Evolutionary conservation across 2,797 vertebrate species (phyloP).

Genomic region (Lagocephalus sceleratus): DNA sequence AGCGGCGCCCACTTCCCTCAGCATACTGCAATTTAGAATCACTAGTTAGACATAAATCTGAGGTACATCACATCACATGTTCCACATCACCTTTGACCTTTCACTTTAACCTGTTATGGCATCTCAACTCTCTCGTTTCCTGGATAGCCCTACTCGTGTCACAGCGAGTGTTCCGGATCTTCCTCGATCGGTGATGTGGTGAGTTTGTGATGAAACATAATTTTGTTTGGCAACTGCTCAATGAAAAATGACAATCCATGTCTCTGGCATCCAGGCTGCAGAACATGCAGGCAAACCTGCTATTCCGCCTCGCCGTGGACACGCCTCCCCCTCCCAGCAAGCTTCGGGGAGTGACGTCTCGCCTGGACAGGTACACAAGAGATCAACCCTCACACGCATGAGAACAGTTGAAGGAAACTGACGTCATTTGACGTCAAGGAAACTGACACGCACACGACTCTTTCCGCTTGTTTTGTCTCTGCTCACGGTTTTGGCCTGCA

Average conservation of each 20-base stretch:
- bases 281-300: conserved; percentile 9
- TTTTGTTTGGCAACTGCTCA: no score
- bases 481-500: not conserved
- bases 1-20: conserved; percentile 15
- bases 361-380: conserved; percentile 25
- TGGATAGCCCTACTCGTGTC: no score
- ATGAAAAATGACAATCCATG: no score
- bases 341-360: not conserved
- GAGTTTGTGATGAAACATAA: no score
- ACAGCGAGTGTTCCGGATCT: no score
- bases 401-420: not conserved
- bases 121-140: no score
- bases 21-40: not conserved
- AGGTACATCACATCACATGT: conserved; percentile 16
- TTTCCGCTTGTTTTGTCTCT: not conserved
- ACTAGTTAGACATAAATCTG: not conserved
- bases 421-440: not conserved
- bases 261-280: conserved; percentile 16
- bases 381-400: not conserved
- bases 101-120: not conserved
- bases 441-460: not conserved
- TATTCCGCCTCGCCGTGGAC: conserved; percentile 17
- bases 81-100: not conserved
- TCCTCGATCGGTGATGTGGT: no score
- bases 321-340: not conserved